Evolutionary conservation across 2,113 vertebrate genomes (phyloP), one percentile per base, ranked within the genome.

Genomic region (Oreochromis tanganicae): DNA sequence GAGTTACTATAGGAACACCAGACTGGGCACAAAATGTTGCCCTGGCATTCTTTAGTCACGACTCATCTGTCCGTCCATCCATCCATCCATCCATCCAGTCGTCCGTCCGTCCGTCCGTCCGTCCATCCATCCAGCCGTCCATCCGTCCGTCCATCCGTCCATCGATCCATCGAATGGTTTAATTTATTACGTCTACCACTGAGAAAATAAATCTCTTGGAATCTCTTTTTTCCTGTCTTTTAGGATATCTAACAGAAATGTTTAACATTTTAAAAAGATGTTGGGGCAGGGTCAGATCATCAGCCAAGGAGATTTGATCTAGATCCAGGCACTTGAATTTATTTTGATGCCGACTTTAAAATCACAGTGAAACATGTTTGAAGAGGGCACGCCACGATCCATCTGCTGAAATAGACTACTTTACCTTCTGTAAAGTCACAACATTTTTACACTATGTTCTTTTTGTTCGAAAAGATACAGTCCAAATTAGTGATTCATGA

Each of bases 1-100:
- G 17, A 86, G 52, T n/a, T 55, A 59, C 71, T 68, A 83, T 88
- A 90, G 75, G 43, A 85, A 84, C 83, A 87, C 68, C 82, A 36
- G 34, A 54, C 46, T 5, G 50, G 29, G 75, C 50, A 88, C 19
- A 9, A 48, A 85, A 27, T 82, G 50, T 83, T 48, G 82, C 19
- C 57, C 27, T 4, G 50, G 13, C 16, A 59, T 50, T 79, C 55
- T 80, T 27, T 52, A 81, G 75, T 81, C 68, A 17, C 41, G 71
- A 75, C 57, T 56, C 63, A 68, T 32, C 81, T 9, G 19, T 5
- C 83, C 48, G 2, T 19, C 80, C 6, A 3, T 41, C 68, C 36
- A 8, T 36, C 17, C 46, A 7, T 48, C 13, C 14, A 2, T 16
- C 14, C 13, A 1, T 46, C 43, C 7, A 3, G 3, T 3, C 8